Evolutionary conservation across 2,113 vertebrate species (phyloP), one percentile per base, ranked within the genome.

Genomic region (Synchiropus splendidus): DNA sequence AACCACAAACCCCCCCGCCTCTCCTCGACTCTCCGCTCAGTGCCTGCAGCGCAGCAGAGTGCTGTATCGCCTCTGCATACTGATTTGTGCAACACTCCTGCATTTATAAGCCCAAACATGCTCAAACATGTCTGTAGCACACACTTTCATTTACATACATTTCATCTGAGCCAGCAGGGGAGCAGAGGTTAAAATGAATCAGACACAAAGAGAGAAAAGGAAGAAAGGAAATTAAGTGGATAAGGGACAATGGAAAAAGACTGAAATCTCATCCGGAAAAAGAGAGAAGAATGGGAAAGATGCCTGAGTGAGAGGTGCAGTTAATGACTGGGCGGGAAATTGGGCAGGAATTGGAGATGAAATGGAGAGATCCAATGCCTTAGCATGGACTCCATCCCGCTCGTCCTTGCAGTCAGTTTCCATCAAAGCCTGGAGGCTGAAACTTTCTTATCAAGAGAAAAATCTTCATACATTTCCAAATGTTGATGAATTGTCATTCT

Each of bases 31-130:
- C 69, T 52, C 66, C 64, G 51, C 31, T 70, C 69, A 54, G 32
- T 32, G 67, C 70, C 76, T 75, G 72, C 74, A 75, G 74, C 70
- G 68, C 42, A 49, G 67, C 64, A 65, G 60, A 68, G 41, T 36
- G 57, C 58, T 70, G 47, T 52, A 44, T 49, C 55, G 64, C 38
- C 42, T 74, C 42, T 49, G 71, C 65, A 65, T 50, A 62, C 14
- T 58, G 72, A 50, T 64, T 35, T 38, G 58, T 27, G 8, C 21
- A 47, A 54, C 34, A 47, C 32, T 31, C 39, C 45, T 31, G 30
- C 42, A 36, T 39, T 21, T 17, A 31, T n/a, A 18, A 18, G 35
- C 30, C 13, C 14, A 39, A 30, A 67, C 31, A 48, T 36, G 50
- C 40, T 46, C 41, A 54, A 37, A 48, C 53, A 17, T 48, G 55